Percentiles rank a stretch among this genome's conserved stretches.
Conservation (phyloP, 2,113 vertebrate species). For the Pampusana beccarii region DNA sequence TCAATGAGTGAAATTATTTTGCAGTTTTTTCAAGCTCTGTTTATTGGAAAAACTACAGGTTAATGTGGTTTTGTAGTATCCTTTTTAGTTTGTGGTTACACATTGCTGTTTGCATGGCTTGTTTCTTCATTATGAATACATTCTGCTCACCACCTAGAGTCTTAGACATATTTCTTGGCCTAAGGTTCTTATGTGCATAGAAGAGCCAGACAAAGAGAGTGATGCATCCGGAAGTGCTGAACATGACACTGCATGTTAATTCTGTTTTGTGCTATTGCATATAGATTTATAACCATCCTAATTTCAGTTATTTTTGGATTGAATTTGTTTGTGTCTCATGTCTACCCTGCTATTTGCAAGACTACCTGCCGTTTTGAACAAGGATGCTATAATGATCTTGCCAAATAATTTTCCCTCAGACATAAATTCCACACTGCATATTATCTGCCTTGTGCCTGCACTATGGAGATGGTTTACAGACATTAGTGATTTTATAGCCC, state of each 20-base stretch:
- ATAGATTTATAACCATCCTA: neutral
- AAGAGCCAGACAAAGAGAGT: neutral
- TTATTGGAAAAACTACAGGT: neutral
- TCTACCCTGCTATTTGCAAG: neutral
- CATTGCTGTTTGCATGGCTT: neutral
- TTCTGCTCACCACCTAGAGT: neutral
- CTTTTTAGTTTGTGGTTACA: neutral
- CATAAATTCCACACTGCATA: neutral
- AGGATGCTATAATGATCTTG: neutral
- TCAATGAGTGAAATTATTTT: neutral
- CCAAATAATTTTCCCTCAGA: slow-evolving; percentile 11
- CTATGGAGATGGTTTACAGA: neutral
- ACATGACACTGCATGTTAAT: neutral
- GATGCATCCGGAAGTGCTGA: neutral
- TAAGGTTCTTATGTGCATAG: neutral
- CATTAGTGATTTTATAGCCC: slow-evolving; percentile 2
- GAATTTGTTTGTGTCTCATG: neutral
- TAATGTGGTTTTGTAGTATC: neutral
- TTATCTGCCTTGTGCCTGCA: neutral
- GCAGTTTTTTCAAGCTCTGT: neutral
- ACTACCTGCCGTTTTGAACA: slow-evolving; percentile 22
- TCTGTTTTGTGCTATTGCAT: neutral
- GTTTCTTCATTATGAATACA: neutral
- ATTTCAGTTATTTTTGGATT: neutral
- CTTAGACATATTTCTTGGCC: neutral